Conservation (phyloP, 2,797 vertebrate genomes). For the Halcyon chelicuti region DNA sequence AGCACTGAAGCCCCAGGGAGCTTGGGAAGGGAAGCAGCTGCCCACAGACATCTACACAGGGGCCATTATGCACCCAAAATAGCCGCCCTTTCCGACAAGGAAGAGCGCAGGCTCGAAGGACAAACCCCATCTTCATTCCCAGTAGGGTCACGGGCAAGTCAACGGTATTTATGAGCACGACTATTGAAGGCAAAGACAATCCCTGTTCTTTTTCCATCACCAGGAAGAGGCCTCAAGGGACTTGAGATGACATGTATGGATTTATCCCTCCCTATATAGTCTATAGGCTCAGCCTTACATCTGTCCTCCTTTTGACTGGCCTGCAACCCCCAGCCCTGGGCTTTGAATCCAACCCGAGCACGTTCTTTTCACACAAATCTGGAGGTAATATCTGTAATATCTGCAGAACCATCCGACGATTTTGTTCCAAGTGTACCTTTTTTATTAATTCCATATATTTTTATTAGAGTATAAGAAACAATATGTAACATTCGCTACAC, state of each 20-base stretch:
- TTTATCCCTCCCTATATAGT: neutral
- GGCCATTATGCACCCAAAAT: constrained; percentile 16
- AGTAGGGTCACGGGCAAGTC: constrained; percentile 3
- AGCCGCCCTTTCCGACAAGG: neutral
- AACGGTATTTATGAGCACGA: neutral
- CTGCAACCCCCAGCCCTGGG: neutral
- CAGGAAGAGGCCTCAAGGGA: neutral
- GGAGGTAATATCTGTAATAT: neutral
- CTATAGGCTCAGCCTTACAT: neutral
- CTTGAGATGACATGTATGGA: neutral
- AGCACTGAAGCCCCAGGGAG: neutral
- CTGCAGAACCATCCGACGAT: neutral
- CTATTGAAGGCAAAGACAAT: constrained; percentile 31
- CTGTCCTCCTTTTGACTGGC: neutral
- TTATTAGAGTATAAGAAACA: constrained; percentile 56
- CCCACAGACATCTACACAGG: neutral
- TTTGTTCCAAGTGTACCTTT: neutral
- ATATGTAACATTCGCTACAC: neutral
- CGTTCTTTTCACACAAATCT: neutral
- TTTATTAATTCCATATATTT: constrained; percentile 48
- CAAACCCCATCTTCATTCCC: neutral
- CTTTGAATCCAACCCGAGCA: neutral
- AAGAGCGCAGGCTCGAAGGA: neutral
- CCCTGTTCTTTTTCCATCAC: neutral
- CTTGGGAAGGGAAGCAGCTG: constrained; percentile 19